Evolutionary conservation across 2,888 invertebrate genomes (phyloP).

Genomic region (Deilephila elpenor): DNA sequence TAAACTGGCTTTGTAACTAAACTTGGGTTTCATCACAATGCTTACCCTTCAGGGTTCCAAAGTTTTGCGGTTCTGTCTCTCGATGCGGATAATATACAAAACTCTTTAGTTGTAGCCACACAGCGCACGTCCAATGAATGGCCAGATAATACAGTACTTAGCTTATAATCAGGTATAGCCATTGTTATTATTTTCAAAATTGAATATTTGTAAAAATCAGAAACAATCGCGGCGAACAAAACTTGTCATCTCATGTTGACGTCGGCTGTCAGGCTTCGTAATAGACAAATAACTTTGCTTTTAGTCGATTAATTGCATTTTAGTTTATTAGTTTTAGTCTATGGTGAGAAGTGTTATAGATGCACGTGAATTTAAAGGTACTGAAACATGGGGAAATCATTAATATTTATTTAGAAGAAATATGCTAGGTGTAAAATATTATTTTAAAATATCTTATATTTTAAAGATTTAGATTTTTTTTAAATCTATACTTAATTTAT

Average conservation of each 20-base stretch:
- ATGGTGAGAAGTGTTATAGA: too few relatives aligned
- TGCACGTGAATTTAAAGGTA: too few relatives aligned
- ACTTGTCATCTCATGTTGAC: constrained; percentile 71
- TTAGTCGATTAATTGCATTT: constrained; percentile 3
- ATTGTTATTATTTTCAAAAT: constrained; percentile 55
- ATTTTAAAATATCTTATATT: too few relatives aligned
- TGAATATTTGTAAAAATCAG: constrained; percentile 43
- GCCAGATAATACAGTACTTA: constrained; percentile 90
- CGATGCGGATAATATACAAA: constrained; percentile 93
- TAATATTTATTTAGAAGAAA: neutral
- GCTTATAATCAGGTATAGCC: constrained; percentile 87
- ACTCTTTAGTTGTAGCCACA: constrained; percentile 87
- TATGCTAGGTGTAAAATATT: neutral
- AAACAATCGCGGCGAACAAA: constrained; percentile 60
- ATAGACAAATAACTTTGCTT: neutral
- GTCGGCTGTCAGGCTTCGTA: constrained; percentile 20
- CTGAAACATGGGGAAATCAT: too few relatives aligned
- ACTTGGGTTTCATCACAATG: constrained; percentile 35
- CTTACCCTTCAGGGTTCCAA: constrained; percentile 92
- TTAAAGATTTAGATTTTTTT: too few relatives aligned
- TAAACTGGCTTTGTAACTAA: constrained; percentile 12
- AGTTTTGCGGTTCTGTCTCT: constrained; percentile 94
- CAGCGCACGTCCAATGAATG: constrained; percentile 95
- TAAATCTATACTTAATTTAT: neutral
- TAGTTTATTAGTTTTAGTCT: too few relatives aligned